Evolutionary conservation across 2,113 vertebrate genomes (phyloP).

Genomic region (Nesogale talazaci): DNA sequence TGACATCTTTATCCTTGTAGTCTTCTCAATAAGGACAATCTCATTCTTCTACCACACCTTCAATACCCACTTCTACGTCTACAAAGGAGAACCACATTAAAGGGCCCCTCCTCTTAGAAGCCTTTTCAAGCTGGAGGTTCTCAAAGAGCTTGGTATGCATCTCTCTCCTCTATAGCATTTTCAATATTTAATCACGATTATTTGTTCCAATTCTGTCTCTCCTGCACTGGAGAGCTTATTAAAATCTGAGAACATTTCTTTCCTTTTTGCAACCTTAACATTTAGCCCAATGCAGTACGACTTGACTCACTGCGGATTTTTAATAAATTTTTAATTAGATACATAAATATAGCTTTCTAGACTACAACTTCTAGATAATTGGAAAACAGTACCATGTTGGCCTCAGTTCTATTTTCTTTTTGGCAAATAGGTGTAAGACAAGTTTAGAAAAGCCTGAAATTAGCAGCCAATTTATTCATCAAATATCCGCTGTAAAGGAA

Average conservation of each 20-base stretch:
- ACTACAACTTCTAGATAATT: not conserved
- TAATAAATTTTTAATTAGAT: too few relatives aligned
- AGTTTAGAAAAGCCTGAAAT: not conserved
- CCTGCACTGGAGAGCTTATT: not conserved
- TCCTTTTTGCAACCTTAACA: not conserved
- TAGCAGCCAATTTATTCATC: not conserved
- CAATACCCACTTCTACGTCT: not conserved
- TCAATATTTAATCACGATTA: conserved; percentile 7
- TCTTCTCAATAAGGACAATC: not conserved
- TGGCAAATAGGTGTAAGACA: not conserved
- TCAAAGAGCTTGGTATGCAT: not conserved
- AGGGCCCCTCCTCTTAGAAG: not conserved
- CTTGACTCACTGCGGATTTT: too few relatives aligned
- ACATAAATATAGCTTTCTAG: not conserved
- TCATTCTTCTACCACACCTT: not conserved
- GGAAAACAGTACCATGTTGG: not conserved
- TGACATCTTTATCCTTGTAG: not conserved
- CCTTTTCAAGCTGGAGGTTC: not conserved
- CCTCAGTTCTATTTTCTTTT: not conserved
- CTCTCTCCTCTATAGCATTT: not conserved
- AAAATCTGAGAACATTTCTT: not conserved
- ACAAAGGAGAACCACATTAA: not conserved
- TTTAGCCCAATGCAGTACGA: not conserved
- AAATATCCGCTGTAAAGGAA: not conserved
- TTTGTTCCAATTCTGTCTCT: not conserved